phyloP scores from a whole-genome alignment of 2,797 vertebrate species.

The Leptodactylus fallax region DNA sequence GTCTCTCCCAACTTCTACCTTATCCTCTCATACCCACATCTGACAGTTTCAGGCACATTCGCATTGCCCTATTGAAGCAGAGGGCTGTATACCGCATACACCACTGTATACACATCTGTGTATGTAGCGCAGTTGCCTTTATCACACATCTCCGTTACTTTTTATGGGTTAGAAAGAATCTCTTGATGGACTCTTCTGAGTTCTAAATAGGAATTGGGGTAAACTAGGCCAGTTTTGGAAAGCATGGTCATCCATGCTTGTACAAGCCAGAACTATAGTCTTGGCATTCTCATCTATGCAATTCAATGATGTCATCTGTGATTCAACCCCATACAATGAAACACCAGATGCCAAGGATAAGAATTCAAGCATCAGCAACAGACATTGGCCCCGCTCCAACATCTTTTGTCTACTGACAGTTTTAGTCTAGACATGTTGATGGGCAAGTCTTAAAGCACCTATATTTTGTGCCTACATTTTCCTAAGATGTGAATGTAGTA shows the following conservation, averaged over 20 bases:
- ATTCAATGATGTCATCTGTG: background rate
- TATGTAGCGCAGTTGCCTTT: too few relatives aligned
- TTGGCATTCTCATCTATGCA: background rate
- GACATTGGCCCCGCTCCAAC: background rate
- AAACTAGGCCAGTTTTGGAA: background rate
- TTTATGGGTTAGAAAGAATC: too few relatives aligned
- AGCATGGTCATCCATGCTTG: background rate
- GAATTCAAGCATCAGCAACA: background rate
- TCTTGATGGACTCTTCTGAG: too few relatives aligned
- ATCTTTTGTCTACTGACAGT: background rate
- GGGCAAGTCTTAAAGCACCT: background rate
- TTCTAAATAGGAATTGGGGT: background rate
- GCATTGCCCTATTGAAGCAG: too few relatives aligned
- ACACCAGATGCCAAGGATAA: background rate
- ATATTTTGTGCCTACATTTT: background rate
- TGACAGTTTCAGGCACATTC: too few relatives aligned
- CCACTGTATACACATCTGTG: too few relatives aligned
- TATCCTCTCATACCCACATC: too few relatives aligned
- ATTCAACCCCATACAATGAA: background rate
- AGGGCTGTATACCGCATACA: too few relatives aligned
- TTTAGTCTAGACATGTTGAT: background rate
- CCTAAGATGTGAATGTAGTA: too few relatives aligned
- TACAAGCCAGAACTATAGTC: background rate
- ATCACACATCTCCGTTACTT: too few relatives aligned
- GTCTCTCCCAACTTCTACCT: too few relatives aligned